Evolutionary conservation across 2,888 invertebrate species (phyloP), one percentile per base, ranked within the genome.

Genomic region (Ichneumon xanthorius): DNA sequence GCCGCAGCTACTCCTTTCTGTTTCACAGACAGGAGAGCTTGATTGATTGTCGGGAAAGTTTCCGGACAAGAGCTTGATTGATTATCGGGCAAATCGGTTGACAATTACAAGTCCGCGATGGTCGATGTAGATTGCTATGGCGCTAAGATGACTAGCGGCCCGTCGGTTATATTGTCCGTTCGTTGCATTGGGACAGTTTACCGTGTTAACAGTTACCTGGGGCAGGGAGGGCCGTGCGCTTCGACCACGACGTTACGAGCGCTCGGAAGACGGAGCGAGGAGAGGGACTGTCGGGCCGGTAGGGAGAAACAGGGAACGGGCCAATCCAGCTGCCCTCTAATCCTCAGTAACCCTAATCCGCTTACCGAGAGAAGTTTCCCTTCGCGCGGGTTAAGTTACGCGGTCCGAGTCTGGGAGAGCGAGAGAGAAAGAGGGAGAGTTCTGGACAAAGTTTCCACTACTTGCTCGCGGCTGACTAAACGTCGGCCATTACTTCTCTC

Each of bases 271-370:
- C 67, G 70, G 65, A 77, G 30, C 33, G 67, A 58, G 68, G 11
- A 73, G 37, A 6, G 16, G 55, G 53, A 68, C 53, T 61, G 53
- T 80, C 71, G 26, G 22, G 30, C 80, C 50, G 67, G 26, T 26
- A 40, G 37, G 14, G 55, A 22, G 61, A 61, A 70, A 58, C 55
- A 22, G 53, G 30, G 53, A 63, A 45, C 73, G 76, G 26, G 19
- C 33, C 78, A 75, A 82, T 82, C 63, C 73, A 82, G 82, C 77
- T 68, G 79, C 71, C 77, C 82, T 84, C 80, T 87, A 87, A 87
- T 87, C 87, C 84, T 71, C 82, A 78, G 87, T 86, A 85, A 87
- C 82, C 84, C 85, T 87, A 87, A 87, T 87, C 87, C 87, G 85
- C 84, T 84, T 86, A 77, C 80, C 79, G 70, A 70, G 81, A 76